Evolutionary conservation across 2,888 invertebrate species (phyloP).

Genomic region (Didymodactylos carnosus): DNA sequence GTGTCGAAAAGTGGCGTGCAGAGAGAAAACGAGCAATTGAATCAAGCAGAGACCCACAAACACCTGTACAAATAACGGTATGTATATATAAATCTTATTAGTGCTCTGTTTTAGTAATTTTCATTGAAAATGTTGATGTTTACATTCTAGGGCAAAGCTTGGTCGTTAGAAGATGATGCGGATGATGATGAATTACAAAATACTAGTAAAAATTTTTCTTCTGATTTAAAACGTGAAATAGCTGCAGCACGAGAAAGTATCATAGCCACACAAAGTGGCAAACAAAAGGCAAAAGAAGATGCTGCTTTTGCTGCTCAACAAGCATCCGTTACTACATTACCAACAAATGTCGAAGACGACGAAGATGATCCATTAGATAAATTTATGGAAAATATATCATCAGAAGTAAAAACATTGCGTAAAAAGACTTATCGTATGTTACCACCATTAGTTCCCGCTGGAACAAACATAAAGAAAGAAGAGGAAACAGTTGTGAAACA

Average conservation of each 20-base stretch:
- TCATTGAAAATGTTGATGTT: constrained; percentile 16
- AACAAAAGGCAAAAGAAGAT: neutral
- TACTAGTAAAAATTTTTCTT: neutral
- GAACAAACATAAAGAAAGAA: constrained; percentile 21
- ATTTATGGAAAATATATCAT: constrained; percentile 55
- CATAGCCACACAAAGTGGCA: constrained; percentile 12
- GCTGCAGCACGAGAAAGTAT: constrained; percentile 40
- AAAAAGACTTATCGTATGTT: neutral
- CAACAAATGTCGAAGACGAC: constrained; percentile 38
- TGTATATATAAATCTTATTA: neutral
- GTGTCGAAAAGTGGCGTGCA: constrained; percentile 84
- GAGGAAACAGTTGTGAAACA: constrained; percentile 21
- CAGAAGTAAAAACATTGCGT: neutral
- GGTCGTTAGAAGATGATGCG: constrained; percentile 87
- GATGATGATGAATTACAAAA: constrained; percentile 43
- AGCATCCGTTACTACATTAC: constrained; percentile 15
- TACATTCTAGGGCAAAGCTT: constrained; percentile 46
- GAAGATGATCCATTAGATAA: constrained; percentile 83
- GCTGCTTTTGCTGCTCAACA: constrained; percentile 10
- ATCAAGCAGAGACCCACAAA: constrained; percentile 31
- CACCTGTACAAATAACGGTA: neutral
- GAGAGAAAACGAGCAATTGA: constrained; percentile 59
- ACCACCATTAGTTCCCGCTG: neutral
- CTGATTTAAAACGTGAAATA: constrained; percentile 15
- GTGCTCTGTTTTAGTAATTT: too few species aligned